phyloP scores from a whole-genome alignment of 92 coral and sea anemone species.

The Porites lobata region DNA sequence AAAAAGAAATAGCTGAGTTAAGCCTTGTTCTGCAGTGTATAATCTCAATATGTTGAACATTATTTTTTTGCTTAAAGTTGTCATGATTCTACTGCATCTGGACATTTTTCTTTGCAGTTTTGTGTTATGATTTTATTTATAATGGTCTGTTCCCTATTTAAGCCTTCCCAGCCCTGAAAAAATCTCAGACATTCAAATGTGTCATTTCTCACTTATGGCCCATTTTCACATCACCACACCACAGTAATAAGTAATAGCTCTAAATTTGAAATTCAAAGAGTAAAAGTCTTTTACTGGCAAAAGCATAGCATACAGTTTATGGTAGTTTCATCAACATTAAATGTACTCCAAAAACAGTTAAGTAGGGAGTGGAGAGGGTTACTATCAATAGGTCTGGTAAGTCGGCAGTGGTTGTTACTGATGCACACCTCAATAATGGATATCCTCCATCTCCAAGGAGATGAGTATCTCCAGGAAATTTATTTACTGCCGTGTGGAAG shows the following conservation, averaged over 20 bases:
- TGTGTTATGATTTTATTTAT: conserved; percentile 24
- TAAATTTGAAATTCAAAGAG: no score
- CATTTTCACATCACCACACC: not conserved
- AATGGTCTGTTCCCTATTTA: conserved; percentile 13
- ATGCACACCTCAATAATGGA: not conserved
- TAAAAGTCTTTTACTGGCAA: no score
- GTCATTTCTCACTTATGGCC: conserved; percentile 6
- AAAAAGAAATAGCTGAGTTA: conserved; percentile 35
- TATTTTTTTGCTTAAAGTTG: not conserved
- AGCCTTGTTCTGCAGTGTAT: conserved; percentile 1
- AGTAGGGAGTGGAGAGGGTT: no score
- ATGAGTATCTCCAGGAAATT: conserved; percentile 14
- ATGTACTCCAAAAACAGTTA: no score
- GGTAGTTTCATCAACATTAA: not conserved
- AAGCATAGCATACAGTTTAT: no score
- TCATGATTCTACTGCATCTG: conserved; percentile 16
- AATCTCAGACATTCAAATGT: conserved; percentile 1
- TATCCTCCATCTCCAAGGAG: conserved; percentile 10
- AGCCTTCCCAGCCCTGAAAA: not conserved
- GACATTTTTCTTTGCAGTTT: conserved; percentile 20
- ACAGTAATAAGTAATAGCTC: no score
- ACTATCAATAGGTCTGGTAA: no score
- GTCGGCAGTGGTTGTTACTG: no score
- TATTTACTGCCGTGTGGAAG: not conserved
- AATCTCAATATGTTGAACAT: not conserved